Evolutionary conservation across 2,113 vertebrate species (phyloP).

Genomic region (Perca fluviatilis): DNA sequence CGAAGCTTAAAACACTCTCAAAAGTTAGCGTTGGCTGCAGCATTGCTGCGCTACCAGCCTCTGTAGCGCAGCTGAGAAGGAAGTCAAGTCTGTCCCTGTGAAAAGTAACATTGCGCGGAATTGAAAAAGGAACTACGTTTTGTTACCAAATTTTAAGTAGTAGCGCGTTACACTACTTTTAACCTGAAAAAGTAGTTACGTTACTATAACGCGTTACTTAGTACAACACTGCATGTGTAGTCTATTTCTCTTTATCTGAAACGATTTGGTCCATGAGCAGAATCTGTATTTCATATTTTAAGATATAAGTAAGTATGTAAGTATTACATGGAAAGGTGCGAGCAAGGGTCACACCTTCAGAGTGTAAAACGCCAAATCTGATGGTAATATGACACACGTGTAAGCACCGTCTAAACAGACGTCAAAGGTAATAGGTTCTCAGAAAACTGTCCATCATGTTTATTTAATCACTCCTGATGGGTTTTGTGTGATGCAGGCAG

Average conservation of each 20-base stretch:
- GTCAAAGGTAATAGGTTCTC: constrained; percentile 58
- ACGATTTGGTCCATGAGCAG: background rate
- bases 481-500: constrained; percentile 67
- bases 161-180: too few species aligned
- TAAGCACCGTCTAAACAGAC: constrained; percentile 50
- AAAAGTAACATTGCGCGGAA: too few species aligned
- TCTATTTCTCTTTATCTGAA: background rate
- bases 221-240: too few species aligned
- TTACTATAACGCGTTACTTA: too few species aligned
- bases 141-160: too few species aligned
- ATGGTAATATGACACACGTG: constrained; percentile 7
- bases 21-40: too few species aligned
- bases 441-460: constrained; percentile 73
- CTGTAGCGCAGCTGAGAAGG: too few species aligned
- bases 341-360: background rate
- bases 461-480: constrained; percentile 78
- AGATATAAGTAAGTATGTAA: background rate
- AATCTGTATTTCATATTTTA: constrained; percentile 18
- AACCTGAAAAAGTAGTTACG: too few species aligned
- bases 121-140: too few species aligned
- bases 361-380: constrained; percentile 16
- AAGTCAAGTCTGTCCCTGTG: too few species aligned
- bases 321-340: constrained; percentile 1
- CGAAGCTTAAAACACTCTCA: too few species aligned
- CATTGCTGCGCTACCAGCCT: too few species aligned